Percentiles rank a stretch among this genome's conserved stretches.
Conservation (phyloP, 2,113 vertebrate species). For the Leptodactylus fuscus region DNA sequence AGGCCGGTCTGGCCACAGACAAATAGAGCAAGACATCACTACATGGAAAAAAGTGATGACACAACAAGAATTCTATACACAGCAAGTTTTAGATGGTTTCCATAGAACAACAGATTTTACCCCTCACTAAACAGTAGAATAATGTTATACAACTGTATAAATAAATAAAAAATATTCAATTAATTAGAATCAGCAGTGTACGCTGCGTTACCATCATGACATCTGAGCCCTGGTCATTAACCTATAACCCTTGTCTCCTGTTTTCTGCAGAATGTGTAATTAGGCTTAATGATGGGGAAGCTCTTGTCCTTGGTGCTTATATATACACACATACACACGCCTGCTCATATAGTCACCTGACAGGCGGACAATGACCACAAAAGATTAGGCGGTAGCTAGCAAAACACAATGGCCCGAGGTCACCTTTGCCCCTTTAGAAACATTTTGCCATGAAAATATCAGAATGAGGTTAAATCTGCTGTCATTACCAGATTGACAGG, state of each 20-base stretch:
- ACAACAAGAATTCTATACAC: too few species aligned
- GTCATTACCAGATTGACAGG: not conserved
- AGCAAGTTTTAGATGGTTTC: too few species aligned
- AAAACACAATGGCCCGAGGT: not conserved
- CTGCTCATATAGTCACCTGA: not conserved
- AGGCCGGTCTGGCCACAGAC: too few species aligned
- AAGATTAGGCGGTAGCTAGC: not conserved
- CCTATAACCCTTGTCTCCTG: not conserved
- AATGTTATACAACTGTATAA: too few species aligned
- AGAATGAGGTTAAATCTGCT: not conserved
- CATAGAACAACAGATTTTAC: too few species aligned
- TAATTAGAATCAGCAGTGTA: too few species aligned
- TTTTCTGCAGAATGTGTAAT: slow-evolving; percentile 29
- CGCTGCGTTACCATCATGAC: too few species aligned
- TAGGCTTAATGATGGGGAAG: not conserved
- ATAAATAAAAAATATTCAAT: too few species aligned
- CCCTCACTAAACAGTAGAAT: too few species aligned
- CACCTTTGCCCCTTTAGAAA: not conserved
- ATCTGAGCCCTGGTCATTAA: not conserved
- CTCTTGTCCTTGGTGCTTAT: slow-evolving; percentile 16
- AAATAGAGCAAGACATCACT: too few species aligned
- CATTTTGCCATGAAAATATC: not conserved
- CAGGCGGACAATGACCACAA: not conserved
- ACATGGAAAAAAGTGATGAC: too few species aligned
- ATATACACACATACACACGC: not conserved